Conservation (phyloP, 2,888 invertebrate genomes). For the Pseudococcus longispinus region DNA sequence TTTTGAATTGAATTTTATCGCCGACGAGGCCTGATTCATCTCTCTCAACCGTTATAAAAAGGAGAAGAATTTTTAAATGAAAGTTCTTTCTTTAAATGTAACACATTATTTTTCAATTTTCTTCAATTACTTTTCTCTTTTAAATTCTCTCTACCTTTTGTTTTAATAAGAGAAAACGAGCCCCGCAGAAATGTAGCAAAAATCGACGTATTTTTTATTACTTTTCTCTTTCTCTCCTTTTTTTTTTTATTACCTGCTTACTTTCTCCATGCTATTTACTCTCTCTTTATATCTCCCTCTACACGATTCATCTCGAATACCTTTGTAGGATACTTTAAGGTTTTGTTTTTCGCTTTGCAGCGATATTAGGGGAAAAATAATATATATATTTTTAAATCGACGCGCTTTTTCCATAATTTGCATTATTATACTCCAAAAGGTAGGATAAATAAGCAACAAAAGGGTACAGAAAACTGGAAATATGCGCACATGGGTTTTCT, state of each 20-base stretch:
- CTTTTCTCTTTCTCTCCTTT: background rate
- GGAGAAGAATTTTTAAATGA: conserved; percentile 25
- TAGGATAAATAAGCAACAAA: background rate
- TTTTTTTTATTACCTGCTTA: background rate
- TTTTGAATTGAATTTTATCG: conserved; percentile 37
- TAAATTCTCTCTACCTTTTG: conserved; percentile 6
- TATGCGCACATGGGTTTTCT: background rate
- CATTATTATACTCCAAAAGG: background rate
- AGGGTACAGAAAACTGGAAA: background rate
- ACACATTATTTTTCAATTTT: conserved; percentile 40
- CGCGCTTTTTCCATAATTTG: background rate
- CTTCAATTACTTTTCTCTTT: conserved; percentile 38
- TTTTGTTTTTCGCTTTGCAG: background rate
- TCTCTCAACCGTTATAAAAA: background rate
- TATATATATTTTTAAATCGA: background rate
- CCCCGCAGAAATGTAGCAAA: background rate
- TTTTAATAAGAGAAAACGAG: conserved; percentile 26
- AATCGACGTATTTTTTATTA: conserved; percentile 23
- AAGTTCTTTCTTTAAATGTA: conserved; percentile 42
- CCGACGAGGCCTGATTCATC: conserved; percentile 22
- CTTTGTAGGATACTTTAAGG: background rate
- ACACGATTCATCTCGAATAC: background rate
- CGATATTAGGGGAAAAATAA: background rate
- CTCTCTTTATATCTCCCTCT: background rate
- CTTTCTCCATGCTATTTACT: background rate